Conservation (phyloP, 2,888 invertebrate genomes). For the Coremacera marginata region DNA sequence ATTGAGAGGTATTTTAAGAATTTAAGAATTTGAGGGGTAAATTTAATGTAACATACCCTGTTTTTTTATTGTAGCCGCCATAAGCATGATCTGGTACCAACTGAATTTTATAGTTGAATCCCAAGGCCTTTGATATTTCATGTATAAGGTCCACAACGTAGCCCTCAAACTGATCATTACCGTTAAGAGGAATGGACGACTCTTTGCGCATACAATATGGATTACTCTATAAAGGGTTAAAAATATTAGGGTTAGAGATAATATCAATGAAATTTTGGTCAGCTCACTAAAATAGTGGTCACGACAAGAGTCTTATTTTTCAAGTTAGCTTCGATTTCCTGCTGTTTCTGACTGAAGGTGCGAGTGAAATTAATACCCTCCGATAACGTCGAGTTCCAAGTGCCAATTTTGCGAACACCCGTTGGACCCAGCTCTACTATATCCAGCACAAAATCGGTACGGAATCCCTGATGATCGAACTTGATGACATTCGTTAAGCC, state of each 20-base stretch:
- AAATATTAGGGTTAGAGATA: background rate
- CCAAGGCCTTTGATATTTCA: constrained; percentile 88
- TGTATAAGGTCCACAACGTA: constrained; percentile 95
- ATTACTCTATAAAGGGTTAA: constrained; percentile 77
- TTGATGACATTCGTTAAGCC: constrained; percentile 94
- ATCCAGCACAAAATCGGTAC: constrained; percentile 91
- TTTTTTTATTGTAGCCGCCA: constrained; percentile 84
- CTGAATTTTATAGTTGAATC: constrained; percentile 89
- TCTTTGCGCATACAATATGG: constrained; percentile 97
- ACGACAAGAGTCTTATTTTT: constrained; percentile 93
- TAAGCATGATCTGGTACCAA: constrained; percentile 88
- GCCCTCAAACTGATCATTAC: constrained; percentile 94
- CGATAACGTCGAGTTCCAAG: constrained; percentile 82
- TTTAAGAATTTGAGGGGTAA: background rate
- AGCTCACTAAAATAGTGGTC: constrained; percentile 89
- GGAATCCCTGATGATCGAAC: constrained; percentile 93
- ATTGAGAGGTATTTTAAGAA: background rate
- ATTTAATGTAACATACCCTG: constrained; percentile 62
- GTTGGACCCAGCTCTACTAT: constrained; percentile 90
- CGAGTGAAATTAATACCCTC: constrained; percentile 90
- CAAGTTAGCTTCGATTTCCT: constrained; percentile 88
- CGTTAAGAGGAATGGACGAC: constrained; percentile 84
- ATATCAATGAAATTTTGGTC: background rate
- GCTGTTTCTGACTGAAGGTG: constrained; percentile 86
- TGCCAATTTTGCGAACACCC: constrained; percentile 87